phyloP scores from a whole-genome alignment of 2,888 invertebrate species.

The Smittia sp. region DNA sequence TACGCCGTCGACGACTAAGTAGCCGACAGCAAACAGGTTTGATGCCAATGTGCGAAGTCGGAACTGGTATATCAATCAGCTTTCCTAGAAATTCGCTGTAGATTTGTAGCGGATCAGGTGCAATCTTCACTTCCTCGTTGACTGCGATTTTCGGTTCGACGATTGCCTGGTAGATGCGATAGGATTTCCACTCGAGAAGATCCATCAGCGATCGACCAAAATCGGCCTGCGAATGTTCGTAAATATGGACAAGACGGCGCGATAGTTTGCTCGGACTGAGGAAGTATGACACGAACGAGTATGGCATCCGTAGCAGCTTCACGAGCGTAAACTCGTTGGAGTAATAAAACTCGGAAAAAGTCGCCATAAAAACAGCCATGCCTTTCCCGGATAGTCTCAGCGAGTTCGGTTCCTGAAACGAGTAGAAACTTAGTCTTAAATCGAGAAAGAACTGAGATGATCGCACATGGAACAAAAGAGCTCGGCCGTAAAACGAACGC shows the following conservation, averaged over 20 bases:
- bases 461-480: background rate
- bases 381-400: too few relatives aligned
- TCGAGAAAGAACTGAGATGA: too few relatives aligned
- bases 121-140: conserved; percentile 79
- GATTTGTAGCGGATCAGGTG: conserved; percentile 70
- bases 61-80: conserved; percentile 72
- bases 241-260: background rate
- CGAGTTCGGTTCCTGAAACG: too few relatives aligned
- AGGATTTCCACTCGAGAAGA: background rate
- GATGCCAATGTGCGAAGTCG: conserved; percentile 78
- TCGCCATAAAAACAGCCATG: background rate
- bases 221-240: background rate
- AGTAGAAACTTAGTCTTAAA: too few relatives aligned
- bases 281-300: background rate
- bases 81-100: conserved; percentile 56
- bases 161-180: background rate
- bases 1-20: conserved; percentile 73
- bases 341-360: background rate
- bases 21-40: conserved; percentile 79
- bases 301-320: background rate
- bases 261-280: background rate
- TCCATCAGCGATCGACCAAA: background rate
- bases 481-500: background rate
- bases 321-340: background rate
- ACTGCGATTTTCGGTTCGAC: conserved; percentile 59